Evolutionary conservation across 37 sponge, comb jelly and placozoan species (phyloP), one percentile per base, ranked within the genome.

Genomic region (Ianthella basta): DNA sequence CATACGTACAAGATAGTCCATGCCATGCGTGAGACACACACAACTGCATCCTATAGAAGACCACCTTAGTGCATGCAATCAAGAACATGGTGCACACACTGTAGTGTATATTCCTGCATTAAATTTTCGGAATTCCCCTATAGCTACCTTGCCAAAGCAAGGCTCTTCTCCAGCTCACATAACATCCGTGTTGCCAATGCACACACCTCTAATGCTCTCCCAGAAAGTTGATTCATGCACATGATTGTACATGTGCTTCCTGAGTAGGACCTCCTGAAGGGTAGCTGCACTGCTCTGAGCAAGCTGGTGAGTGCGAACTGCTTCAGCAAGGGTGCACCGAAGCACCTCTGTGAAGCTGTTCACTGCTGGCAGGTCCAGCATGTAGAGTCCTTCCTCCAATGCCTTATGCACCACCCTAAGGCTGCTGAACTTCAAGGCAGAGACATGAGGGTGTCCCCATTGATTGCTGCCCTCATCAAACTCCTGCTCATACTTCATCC

Each of bases 401-500:
- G 89, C 89, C 67, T 75, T 80, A 59, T 84, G 60, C 41, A 96
- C 83, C 40, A 85, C 86, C 40, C 87, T 59, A 0, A 97, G 83
- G 29, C 86, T 84, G 75, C 92, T 90, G 37, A 95, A 90, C 21
- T 91, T 72, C 10, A 97, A 85, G 44, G 94, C 87, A 18, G 94
- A 89, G 25, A 98, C 87, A 59, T 93, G 96, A 0, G 98, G 98
- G 25, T 87, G 84, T 0, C 96, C 92, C 94, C 96, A 98, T 65
- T 88, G 85, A 24, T 94, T 91, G 36, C 82, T 92, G 40, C 83
- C 94, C 15, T 88, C 37, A 35, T 95, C 92, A 41, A 98, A 92
- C 55, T 98, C 98, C 80, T 98, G 94, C 61, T 96, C 97, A 82
- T 88, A 96, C 79, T 93, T 91, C 33, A 96, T 96, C 96, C 96